These are phyloP conservation scores for Drosophila meridiana DNA, from an alignment of 2,888 invertebrate genomes.

Conservation along the genomic window DNA sequence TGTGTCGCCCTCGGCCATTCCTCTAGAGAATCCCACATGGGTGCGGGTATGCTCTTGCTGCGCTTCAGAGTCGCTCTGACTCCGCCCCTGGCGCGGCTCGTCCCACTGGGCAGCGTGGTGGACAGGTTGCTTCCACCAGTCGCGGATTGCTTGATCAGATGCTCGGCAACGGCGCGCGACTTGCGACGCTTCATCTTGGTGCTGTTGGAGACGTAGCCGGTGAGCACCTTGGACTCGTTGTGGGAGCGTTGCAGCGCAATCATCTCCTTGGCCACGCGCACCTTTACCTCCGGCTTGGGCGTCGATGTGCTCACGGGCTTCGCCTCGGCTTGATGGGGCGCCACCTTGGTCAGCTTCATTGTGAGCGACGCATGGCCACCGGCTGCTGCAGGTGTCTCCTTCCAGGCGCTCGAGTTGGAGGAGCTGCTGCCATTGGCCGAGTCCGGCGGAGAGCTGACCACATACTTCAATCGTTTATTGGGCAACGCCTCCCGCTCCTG, in stretches of 20 bases:
- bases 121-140: conserved; percentile 22
- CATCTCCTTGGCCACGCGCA: conserved; percentile 87
- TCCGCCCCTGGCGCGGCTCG: neutral
- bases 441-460: conserved; percentile 66
- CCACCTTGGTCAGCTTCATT: conserved; percentile 72
- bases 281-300: conserved; percentile 63
- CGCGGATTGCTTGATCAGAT: conserved; percentile 17
- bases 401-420: conserved; percentile 50
- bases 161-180: conserved; percentile 38
- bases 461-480: conserved; percentile 63
- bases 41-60: conserved; percentile 64
- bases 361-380: conserved; percentile 62
- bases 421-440: conserved; percentile 63
- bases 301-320: conserved; percentile 41
- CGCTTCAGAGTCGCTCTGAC: conserved; percentile 37
- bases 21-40: conserved; percentile 36
- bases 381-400: conserved; percentile 27
- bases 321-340: conserved; percentile 18
- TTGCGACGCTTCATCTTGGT: conserved; percentile 85
- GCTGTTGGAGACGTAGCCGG: conserved; percentile 86
- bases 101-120: conserved; percentile 16
- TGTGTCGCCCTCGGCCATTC: conserved; percentile 31
- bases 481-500: conserved; percentile 49
- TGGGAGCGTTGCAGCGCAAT: conserved; percentile 88
- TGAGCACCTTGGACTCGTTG: conserved; percentile 89